Evolutionary conservation across 1,140 invertebrate species (phyloP), one percentile per base, ranked within the genome.

Genomic region (Globodera ellingtonae): DNA sequence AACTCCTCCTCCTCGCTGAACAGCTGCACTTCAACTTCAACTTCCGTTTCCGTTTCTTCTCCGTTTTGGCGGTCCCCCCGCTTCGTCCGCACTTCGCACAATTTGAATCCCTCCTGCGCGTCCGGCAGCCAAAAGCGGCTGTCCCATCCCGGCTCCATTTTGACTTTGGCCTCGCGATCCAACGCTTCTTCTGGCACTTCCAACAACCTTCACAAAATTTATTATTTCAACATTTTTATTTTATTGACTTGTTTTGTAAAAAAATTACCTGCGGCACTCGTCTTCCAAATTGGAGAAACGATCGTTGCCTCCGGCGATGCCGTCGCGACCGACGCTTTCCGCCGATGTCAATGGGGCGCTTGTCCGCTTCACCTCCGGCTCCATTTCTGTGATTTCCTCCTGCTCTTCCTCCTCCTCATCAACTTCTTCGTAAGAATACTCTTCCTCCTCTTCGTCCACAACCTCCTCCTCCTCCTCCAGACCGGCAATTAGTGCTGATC

Each of bases 371-470:
- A 6, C 18, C 13, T 13, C 62, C n/a, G n/a, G 70, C 21, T 69
- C 59, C 9, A 67, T 69, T 50, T 77, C 18, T 35, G 35, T 35
- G 24, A 70, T n/a, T n/a, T 77, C 75, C 47, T 50, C 65, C 46
- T 47, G n/a, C 9, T 77, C 75, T 4, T 77, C 75, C 8, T 76
- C 74, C 48, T 77, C 75, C 7, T 69, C 62, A 69, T 77, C 52
- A 15, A 52, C 46, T 21, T 77, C 56, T 18, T 62, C 75, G 4
- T 77, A 77, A 5, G 69, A 9, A 21, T 77, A 77, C 21, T 77
- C 75, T 6, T 77, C 65, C n/a, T 77, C 73, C 18, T 75, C 75
- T 5, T 77, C 75, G 4, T 77, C 75, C 62, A 21, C n/a, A 18
- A 44, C 21, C 47, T 62, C 75, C 0, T 77, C 75, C 62, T 76